Evolutionary conservation across 2,888 invertebrate genomes (phyloP).

Genomic region (Dyspetes luteomarginatus): DNA sequence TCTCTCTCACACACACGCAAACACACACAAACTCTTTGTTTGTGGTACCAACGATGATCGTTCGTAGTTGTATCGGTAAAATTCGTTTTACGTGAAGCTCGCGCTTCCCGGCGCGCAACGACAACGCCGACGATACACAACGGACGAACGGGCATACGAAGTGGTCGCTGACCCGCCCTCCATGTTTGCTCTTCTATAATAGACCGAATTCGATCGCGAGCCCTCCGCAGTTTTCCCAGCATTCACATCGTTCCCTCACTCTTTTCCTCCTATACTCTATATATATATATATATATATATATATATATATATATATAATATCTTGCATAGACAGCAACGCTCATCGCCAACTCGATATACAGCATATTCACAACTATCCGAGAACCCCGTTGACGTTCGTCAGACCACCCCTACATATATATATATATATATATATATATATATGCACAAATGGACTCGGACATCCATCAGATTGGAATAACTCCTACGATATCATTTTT

Average conservation of each 20-base stretch:
- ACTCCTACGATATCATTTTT: constrained; percentile 49
- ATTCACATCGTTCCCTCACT: constrained; percentile 63
- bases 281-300: background rate
- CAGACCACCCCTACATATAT: background rate
- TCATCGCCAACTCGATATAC: background rate
- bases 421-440: background rate
- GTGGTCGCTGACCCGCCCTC: constrained; percentile 82
- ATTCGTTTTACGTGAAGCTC: constrained; percentile 64
- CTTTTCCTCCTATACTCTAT: constrained; percentile 15
- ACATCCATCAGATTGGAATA: constrained; percentile 55
- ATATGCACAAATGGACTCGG: constrained; percentile 32
- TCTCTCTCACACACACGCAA: too few relatives aligned
- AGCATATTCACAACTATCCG: constrained; percentile 5
- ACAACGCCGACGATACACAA: constrained; percentile 51
- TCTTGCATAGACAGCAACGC: background rate
- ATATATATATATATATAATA: background rate
- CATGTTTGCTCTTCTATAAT: constrained; percentile 80
- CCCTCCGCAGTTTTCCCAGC: constrained; percentile 67
- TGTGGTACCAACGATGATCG: constrained; percentile 15
- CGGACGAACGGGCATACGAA: constrained; percentile 68
- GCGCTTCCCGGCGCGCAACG: constrained; percentile 51
- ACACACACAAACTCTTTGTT: too few relatives aligned
- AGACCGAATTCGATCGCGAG: constrained; percentile 82
- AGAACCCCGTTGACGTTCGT: background rate
- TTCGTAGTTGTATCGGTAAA: constrained; percentile 64